Conservation (phyloP, 2,797 vertebrate genomes). For the Parauchenoglanis ngamensis region DNA sequence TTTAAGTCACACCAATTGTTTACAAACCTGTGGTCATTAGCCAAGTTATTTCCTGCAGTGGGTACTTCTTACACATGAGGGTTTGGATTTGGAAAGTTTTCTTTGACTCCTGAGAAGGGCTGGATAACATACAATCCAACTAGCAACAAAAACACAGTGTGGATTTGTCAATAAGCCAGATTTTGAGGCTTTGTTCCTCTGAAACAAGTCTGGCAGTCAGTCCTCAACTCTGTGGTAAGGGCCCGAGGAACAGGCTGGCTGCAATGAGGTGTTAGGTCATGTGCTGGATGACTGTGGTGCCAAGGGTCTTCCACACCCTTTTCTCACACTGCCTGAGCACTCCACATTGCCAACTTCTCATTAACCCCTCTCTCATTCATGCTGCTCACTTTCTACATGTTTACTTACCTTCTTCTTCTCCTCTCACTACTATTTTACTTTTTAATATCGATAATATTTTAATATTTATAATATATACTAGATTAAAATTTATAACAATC, state of each 20-base stretch:
- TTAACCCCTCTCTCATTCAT: not conserved
- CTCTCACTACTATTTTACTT: too few species aligned
- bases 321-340: conserved; percentile 28
- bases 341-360: conserved; percentile 18
- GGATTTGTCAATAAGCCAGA: conserved; percentile 41
- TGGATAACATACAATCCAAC: conserved; percentile 10
- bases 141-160: conserved; percentile 31
- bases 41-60: conserved; percentile 14
- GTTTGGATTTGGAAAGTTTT: conserved; percentile 14
- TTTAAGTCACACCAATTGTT: not conserved
- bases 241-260: conserved; percentile 27
- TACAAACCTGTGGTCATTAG: conserved; percentile 6
- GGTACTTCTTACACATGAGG: conserved; percentile 12
- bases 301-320: conserved; percentile 24
- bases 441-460: not conserved
- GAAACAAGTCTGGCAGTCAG: conserved; percentile 25
- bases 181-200: conserved; percentile 39
- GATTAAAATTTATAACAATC: not conserved
- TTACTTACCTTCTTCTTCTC: not conserved
- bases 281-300: conserved; percentile 21
- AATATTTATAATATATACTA: not conserved
- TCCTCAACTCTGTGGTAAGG: not conserved
- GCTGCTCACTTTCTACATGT: conserved; percentile 1
- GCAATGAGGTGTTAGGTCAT: conserved; percentile 41
- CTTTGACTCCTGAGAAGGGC: conserved; percentile 24